phyloP scores from a whole-genome alignment of 2,797 vertebrate genomes.

The Anguilla obscura region DNA sequence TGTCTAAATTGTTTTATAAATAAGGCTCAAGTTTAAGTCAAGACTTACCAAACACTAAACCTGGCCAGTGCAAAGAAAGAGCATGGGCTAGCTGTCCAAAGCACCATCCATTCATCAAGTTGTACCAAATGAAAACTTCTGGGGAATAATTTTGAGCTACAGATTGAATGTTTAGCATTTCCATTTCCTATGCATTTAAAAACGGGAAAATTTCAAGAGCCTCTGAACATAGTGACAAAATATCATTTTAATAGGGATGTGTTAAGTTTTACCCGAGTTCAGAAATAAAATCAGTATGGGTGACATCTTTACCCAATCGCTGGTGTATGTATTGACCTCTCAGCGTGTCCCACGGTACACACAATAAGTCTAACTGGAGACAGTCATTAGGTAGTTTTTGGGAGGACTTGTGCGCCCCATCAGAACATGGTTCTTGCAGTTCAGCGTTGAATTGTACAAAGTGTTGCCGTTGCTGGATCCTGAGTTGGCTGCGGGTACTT shows the following conservation, averaged over 20 bases:
- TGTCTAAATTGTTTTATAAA: slow-evolving; percentile 16
- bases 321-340: slow-evolving; percentile 1
- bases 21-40: not conserved
- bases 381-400: slow-evolving; percentile 80
- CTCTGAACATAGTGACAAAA: slow-evolving; percentile 12
- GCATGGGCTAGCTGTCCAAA: not conserved
- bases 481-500: slow-evolving; percentile 28
- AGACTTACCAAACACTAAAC: slow-evolving; percentile 31
- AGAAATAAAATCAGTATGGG: slow-evolving; percentile 32
- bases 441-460: slow-evolving; percentile 62
- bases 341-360: not conserved
- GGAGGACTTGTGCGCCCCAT: slow-evolving; percentile 69
- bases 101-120: slow-evolving; percentile 17
- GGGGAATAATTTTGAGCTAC: not conserved
- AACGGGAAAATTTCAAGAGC: not conserved
- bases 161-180: slow-evolving; percentile 43
- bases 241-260: not conserved
- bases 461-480: slow-evolving; percentile 36
- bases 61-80: slow-evolving; percentile 37
- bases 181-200: slow-evolving; percentile 31
- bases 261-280: slow-evolving; percentile 30
- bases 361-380: slow-evolving; percentile 70
- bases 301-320: slow-evolving; percentile 12
- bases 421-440: slow-evolving; percentile 78
- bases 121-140: slow-evolving; percentile 14